A percentile compares a stretch with the other conserved stretches of the same genome.
phyloP scores from a whole-genome alignment of 2,888 invertebrate genomes.

The Callinectes sapidus region DNA sequence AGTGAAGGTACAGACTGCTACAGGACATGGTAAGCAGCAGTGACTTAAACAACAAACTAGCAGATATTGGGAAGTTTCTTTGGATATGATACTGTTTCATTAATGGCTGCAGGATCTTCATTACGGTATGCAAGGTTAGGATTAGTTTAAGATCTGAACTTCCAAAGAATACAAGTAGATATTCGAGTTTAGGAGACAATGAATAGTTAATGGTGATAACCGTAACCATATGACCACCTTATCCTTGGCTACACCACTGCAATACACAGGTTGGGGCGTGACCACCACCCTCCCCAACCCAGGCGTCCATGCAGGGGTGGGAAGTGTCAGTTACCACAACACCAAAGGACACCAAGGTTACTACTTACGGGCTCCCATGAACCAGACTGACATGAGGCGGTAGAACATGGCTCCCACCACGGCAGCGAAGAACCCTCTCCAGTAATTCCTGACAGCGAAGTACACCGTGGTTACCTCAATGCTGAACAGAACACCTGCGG shows the following conservation, averaged over 20 bases:
- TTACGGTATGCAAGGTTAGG: neutral
- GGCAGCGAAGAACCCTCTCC: constrained; percentile 98
- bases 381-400: constrained; percentile 94
- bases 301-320: constrained; percentile 8
- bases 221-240: too few species aligned
- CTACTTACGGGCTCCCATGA: constrained; percentile 82
- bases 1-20: neutral
- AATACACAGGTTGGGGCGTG: neutral
- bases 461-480: constrained; percentile 99
- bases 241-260: constrained; percentile 1
- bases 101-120: neutral
- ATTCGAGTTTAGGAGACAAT: too few species aligned
- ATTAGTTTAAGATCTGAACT: too few species aligned
- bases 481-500: constrained; percentile 91
- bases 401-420: constrained; percentile 98
- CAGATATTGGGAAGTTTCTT: neutral
- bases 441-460: constrained; percentile 98
- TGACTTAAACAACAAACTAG: neutral
- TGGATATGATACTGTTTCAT: neutral
- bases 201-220: too few species aligned
- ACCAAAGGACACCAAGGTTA: constrained; percentile 17
- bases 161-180: too few species aligned
- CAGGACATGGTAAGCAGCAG: neutral
- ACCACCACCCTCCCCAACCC: neutral
- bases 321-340: neutral